Base-by-base conservation (phyloP, 2,888 invertebrate species). In the Ophion ventricosus region DNA sequence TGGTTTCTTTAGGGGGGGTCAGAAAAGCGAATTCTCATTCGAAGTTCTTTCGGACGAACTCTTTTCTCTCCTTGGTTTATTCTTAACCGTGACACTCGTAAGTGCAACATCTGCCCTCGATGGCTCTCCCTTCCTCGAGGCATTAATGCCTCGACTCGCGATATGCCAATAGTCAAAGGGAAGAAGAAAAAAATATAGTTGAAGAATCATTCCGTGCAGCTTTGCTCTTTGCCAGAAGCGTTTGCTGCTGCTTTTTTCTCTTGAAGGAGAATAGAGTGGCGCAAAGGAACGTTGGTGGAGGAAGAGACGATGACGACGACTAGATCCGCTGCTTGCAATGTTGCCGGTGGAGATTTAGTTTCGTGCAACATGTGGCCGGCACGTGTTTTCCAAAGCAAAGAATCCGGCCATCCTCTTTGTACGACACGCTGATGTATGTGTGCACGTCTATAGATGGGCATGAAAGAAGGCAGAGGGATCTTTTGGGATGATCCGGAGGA, bases 341-440 rank as follows among this genome's bases (percentile, higher is more conserved):
- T 70, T 79, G 83, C 40, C 54, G 69, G 66, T 88, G 84, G 88
- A 90, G 91, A 92, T 92, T 91, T 90, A 89, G 85, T 90, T 92
- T 92, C 90, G 89, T 91, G 91, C 92, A 92, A 92, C 92, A 93
- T 93, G 92, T 93, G 93, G 92, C 90, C 77, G 92, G 91, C 93
- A 93, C 93, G 93, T 93, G 93, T 93, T 91, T 91, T 14, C 90
- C 70, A 80, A 84, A 82, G 85, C 86, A 87, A 82, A 87, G 87
- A 69, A 87, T 89, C 89, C 90, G 87, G 17, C 70, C 77, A 87
- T 87, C 87, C 35, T 59, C 64, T 63, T 57, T 82, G 64, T 74
- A 82, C 63, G n/a, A 82, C 11, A 35, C 54, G 17, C 29, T 20
- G 11, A 17, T n/a, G 25, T 54, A 63, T 40, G 26, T 26, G 20